phyloP scores from a whole-genome alignment of 2,888 invertebrate species.

The Poecilobothrus nobilitatus region DNA sequence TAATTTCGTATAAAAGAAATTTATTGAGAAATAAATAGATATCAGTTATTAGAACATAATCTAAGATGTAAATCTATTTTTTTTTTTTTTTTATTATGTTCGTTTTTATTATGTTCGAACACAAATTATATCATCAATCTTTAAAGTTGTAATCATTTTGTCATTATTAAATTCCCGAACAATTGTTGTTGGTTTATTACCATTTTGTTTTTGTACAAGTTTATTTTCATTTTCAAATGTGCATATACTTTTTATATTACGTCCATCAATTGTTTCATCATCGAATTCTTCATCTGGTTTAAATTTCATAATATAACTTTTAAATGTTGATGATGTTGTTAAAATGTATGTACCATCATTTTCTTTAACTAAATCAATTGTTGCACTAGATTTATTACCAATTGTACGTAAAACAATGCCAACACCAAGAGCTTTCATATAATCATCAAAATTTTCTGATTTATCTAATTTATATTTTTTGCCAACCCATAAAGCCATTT shows the following conservation, averaged over 20 bases:
- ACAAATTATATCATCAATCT: too few species aligned
- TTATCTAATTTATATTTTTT: slow-evolving; percentile 66
- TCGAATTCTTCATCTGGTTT: slow-evolving; percentile 80
- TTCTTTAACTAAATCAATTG: slow-evolving; percentile 68
- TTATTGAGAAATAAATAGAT: too few species aligned
- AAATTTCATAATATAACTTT: slow-evolving; percentile 74
- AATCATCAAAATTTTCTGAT: slow-evolving; percentile 74
- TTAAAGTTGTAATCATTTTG: slow-evolving; percentile 55
- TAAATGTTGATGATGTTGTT: slow-evolving; percentile 81
- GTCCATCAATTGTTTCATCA: slow-evolving; percentile 83
- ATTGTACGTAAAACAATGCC: slow-evolving; percentile 80
- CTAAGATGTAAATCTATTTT: too few species aligned
- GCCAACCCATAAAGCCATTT: slow-evolving; percentile 40
- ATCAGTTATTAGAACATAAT: too few species aligned
- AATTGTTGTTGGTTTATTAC: slow-evolving; percentile 58
- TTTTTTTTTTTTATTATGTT: too few species aligned
- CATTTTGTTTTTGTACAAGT: slow-evolving; percentile 73
- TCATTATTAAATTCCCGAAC: slow-evolving; percentile 66
- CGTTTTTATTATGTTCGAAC: too few species aligned
- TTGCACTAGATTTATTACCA: slow-evolving; percentile 75
- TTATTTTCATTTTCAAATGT: slow-evolving; percentile 67
- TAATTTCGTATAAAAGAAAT: too few species aligned
- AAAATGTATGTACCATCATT: slow-evolving; percentile 70
- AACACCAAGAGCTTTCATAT: slow-evolving; percentile 74
- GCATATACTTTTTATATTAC: slow-evolving; percentile 57